These are phyloP conservation scores for Harmothoe impar DNA, from an alignment of 2,888 invertebrate genomes.

Conservation along the genomic window DNA sequence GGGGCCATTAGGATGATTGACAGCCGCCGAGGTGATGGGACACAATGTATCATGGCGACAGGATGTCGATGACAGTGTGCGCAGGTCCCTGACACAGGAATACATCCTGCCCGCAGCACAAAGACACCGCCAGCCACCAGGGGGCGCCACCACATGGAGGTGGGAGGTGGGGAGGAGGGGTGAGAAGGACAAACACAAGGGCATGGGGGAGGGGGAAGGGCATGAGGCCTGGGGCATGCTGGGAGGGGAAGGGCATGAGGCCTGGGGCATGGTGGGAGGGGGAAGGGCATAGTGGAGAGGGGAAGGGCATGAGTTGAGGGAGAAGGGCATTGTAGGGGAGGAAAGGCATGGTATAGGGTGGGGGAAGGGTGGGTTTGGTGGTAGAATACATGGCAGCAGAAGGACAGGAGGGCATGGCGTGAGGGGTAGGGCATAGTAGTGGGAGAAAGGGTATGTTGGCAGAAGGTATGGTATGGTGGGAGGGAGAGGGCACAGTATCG, in stretches of 20 bases:
- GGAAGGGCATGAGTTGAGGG: not conserved
- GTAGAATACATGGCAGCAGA: too few relatives aligned
- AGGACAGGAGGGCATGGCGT: too few relatives aligned
- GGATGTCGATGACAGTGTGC: conserved; percentile 62
- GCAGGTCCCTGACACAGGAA: conserved; percentile 36
- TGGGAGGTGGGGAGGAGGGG: not conserved
- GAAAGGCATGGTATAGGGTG: too few relatives aligned
- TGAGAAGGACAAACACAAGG: not conserved
- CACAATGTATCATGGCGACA: conserved; percentile 61
- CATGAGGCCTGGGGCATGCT: not conserved
- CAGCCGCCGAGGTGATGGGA: conserved; percentile 56
- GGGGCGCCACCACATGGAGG: not conserved
- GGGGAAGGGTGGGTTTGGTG: too few relatives aligned
- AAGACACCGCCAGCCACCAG: conserved; percentile 14
- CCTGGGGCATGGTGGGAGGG: too few relatives aligned
- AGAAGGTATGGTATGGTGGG: too few relatives aligned
- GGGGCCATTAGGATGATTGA: conserved; percentile 60
- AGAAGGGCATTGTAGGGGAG: not conserved
- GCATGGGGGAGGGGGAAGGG: not conserved
- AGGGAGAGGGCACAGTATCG: not conserved
- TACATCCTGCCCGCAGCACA: conserved; percentile 30
- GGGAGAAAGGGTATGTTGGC: not conserved
- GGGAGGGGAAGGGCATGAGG: not conserved
- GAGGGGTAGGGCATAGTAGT: not conserved
- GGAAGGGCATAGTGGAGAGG: not conserved